A percentile compares a stretch with the other conserved stretches of the same genome.
Conservation (phyloP, 1,140 invertebrate species). For the Caenorhabditis inopinata region DNA sequence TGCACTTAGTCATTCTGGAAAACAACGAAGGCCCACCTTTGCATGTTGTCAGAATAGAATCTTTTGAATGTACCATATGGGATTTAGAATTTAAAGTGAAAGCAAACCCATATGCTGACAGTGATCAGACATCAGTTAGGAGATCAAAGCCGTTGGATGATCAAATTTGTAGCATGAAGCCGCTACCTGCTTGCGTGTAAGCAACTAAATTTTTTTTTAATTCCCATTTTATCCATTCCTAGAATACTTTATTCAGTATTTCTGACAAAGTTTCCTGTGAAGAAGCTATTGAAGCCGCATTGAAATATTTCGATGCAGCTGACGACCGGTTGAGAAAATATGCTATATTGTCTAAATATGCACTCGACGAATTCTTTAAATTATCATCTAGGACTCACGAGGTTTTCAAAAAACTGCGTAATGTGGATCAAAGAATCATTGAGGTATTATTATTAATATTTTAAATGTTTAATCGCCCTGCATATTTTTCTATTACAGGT, state of each 20-base stretch:
- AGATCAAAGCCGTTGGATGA: not conserved
- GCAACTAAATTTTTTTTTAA: not conserved
- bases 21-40: not conserved
- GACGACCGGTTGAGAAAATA: not conserved
- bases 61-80: not conserved
- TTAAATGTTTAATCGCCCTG: not conserved
- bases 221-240: too few relatives aligned
- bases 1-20: not conserved
- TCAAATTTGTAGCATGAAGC: not conserved
- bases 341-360: not conserved
- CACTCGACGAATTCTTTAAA: not conserved
- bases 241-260: too few relatives aligned
- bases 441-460: not conserved
- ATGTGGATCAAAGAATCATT: not conserved
- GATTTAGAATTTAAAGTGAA: not conserved
- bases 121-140: too few relatives aligned
- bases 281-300: not conserved
- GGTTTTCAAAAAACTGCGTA: not conserved
- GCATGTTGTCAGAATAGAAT: not conserved
- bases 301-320: conserved; percentile 2
- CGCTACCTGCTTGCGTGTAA: conserved; percentile 1
- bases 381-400: not conserved
- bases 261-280: conserved; percentile 3
- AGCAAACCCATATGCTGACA: not conserved
- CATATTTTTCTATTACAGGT: not conserved